These are phyloP conservation scores for Tachycineta bicolor DNA, from an alignment of 2,113 vertebrate genomes.

Conservation along the genomic window DNA sequence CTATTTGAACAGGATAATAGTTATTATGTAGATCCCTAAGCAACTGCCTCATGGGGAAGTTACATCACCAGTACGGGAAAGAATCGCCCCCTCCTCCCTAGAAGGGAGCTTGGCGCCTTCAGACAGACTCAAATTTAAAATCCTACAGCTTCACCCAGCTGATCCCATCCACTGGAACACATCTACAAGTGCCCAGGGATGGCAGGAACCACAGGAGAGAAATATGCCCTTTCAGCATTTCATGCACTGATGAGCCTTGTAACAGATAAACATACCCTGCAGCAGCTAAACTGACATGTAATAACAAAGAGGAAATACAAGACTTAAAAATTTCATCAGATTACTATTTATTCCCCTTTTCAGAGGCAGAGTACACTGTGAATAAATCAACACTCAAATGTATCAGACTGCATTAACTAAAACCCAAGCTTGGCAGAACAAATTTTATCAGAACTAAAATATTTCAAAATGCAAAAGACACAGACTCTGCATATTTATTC, in stretches of 20 bases:
- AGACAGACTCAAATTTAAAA: conserved; percentile 63
- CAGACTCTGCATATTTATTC: neutral
- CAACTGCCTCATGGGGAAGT: conserved; percentile 67
- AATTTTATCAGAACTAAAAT: conserved; percentile 12
- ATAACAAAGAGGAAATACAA: conserved; percentile 73
- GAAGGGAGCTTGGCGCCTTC: conserved; percentile 35
- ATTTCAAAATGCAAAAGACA: neutral
- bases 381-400: conserved; percentile 28
- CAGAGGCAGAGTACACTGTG: conserved; percentile 26
- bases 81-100: conserved; percentile 14
- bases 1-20: conserved; percentile 65
- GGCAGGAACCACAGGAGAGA: conserved; percentile 60
- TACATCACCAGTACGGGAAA: conserved; percentile 69
- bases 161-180: conserved; percentile 79
- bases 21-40: conserved; percentile 63
- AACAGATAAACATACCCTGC: conserved; percentile 86
- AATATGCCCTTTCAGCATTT: conserved; percentile 81
- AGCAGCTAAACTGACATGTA: conserved; percentile 83
- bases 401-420: conserved; percentile 19
- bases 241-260: conserved; percentile 83
- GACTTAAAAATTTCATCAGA: conserved; percentile 62
- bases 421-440: conserved; percentile 23
- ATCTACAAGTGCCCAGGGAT: conserved; percentile 72
- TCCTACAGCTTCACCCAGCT: conserved; percentile 73
- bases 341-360: conserved; percentile 56